phyloP scores from a whole-genome alignment of 2,113 vertebrate genomes.

The Amia ocellicauda region DNA sequence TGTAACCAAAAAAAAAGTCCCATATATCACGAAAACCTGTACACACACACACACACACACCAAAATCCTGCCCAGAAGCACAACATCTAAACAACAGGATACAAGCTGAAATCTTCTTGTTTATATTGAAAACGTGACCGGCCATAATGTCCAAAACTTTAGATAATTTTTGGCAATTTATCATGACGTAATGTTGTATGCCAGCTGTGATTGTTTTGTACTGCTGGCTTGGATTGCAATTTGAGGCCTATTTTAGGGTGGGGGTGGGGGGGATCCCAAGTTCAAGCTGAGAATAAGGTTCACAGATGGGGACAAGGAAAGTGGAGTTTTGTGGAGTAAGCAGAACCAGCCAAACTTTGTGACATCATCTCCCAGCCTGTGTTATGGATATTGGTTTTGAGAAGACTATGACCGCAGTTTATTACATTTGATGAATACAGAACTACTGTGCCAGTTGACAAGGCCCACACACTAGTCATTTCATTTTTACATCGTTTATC shows the following conservation, averaged over 20 bases:
- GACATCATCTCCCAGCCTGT: conserved; percentile 12
- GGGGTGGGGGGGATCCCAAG: neutral
- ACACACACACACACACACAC: too few relatives aligned
- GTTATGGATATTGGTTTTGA: conserved; percentile 16
- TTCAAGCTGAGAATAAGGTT: conserved; percentile 9
- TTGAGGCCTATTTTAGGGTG: neutral
- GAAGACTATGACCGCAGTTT: conserved; percentile 25
- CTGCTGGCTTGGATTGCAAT: neutral
- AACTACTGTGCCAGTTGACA: conserved; percentile 17
- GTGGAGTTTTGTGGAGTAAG: neutral
- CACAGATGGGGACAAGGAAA: neutral
- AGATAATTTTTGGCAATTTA: neutral
- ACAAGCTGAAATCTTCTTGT: conserved; percentile 7
- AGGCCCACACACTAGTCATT: conserved; percentile 17
- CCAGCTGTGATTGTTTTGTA: conserved; percentile 2
- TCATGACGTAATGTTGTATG: conserved; percentile 10
- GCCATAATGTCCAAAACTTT: conserved; percentile 12
- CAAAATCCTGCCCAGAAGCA: conserved; percentile 24
- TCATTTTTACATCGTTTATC: conserved; percentile 24
- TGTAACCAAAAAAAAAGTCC: neutral
- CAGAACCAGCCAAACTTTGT: neutral
- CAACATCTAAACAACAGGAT: conserved; percentile 15
- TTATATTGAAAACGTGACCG: conserved; percentile 14
- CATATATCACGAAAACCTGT: too few relatives aligned
- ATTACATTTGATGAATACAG: conserved; percentile 21